Percentiles rank a stretch among this genome's conserved stretches.
These are phyloP conservation scores for Allacma fusca DNA, from an alignment of 2,888 invertebrate species.

Conservation along the genomic window DNA sequence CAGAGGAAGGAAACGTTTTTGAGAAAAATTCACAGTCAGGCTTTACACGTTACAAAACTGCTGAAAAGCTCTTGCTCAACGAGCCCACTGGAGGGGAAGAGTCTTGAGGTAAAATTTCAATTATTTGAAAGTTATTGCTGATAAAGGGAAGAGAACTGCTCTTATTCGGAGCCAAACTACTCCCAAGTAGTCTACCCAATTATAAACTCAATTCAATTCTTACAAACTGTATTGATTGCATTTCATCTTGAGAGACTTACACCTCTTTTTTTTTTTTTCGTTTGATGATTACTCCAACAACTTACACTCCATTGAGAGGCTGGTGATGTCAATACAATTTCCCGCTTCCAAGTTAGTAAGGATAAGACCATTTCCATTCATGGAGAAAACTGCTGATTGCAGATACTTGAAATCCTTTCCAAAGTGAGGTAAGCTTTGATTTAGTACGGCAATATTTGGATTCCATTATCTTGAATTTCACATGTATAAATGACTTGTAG, in stretches of 20 bases:
- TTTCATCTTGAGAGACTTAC: background rate
- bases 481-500: too few relatives aligned
- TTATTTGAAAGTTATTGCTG: background rate
- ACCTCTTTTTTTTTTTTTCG: background rate
- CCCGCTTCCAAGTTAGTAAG: too few relatives aligned
- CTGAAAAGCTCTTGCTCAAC: too few relatives aligned
- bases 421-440: background rate
- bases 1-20: background rate
- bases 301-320: too few relatives aligned
- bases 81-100: background rate
- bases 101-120: conserved; percentile 2
- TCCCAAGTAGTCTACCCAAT: conserved; percentile 1
- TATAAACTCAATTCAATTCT: background rate
- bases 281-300: too few relatives aligned
- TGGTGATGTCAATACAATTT: too few relatives aligned
- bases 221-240: background rate
- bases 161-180: background rate
- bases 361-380: background rate
- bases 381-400: background rate
- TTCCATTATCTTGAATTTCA: too few relatives aligned
- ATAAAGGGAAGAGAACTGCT: background rate
- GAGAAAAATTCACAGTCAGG: background rate
- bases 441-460: background rate
- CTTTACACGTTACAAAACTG: background rate
- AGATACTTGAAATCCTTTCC: background rate